Evolutionary conservation across 1,140 invertebrate species (phyloP).

Genomic region (Acromyrmex echinatior): DNA sequence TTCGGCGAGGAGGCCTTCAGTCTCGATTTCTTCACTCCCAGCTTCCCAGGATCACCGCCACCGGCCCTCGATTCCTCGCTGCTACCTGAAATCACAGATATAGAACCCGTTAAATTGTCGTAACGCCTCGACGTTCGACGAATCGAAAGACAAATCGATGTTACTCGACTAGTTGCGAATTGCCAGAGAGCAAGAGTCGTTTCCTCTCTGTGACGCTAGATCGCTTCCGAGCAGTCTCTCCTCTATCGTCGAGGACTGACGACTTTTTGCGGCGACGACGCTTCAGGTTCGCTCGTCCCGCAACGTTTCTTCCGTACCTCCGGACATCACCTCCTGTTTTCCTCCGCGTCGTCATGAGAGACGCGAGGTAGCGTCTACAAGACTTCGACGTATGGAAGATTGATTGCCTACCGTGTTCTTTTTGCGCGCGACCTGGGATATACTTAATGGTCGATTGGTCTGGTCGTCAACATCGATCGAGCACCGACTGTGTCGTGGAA

Average conservation of each 20-base stretch:
- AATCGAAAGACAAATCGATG: constrained; percentile 41
- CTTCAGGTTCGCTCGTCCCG: constrained; percentile 47
- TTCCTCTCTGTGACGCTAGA: constrained; percentile 38
- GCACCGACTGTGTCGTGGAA: constrained; percentile 25
- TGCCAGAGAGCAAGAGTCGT: constrained; percentile 29
- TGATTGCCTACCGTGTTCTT: constrained; percentile 77
- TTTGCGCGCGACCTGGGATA: constrained; percentile 63
- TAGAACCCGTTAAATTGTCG: constrained; percentile 36
- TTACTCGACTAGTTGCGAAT: constrained; percentile 30
- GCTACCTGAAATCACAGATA: constrained; percentile 82
- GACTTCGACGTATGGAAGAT: constrained; percentile 80
- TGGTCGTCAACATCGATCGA: constrained; percentile 77
- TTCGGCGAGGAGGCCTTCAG: constrained; percentile 92
- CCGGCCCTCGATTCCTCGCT: constrained; percentile 85
- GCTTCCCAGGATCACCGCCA: constrained; percentile 84
- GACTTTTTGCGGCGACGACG: constrained; percentile 60
- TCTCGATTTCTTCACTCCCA: constrained; percentile 89
- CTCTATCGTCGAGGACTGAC: constrained; percentile 44
- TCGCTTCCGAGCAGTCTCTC: constrained; percentile 14
- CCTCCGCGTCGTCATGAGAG: constrained; percentile 45
- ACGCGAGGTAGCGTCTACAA: constrained; percentile 56
- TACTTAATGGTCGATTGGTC: constrained; percentile 80
- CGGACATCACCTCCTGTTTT: constrained; percentile 45
- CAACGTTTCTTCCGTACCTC: constrained; percentile 30
- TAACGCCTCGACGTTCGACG: constrained; percentile 50